Base-by-base conservation (phyloP, 2,888 invertebrate genomes). In the Cantharis lateralis region DNA sequence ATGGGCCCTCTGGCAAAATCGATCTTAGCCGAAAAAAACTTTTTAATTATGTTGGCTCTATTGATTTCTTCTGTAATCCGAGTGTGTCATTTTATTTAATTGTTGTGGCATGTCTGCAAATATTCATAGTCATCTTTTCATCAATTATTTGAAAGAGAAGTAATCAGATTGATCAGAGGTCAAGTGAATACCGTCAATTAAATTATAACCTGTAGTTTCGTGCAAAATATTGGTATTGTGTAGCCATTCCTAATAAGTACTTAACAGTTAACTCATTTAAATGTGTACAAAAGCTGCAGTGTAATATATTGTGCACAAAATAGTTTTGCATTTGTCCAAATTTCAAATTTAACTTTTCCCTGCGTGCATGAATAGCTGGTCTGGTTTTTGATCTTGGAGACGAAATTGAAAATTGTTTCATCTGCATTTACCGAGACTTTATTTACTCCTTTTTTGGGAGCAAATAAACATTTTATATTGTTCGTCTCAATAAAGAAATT, bases 161-260 rank as follows among this genome's bases (percentile, higher is more conserved):
- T 78, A 80, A 81, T 81, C 80, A 69, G 75, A 74, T 64, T 76
- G 80, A 78, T 80, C 79, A 78, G 71, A 80, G 81, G 80, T 81
- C 80, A 80, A 77, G 64, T 66, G 24, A 77, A 74, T 77, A 74
- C 75, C 69, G 76, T 79, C 80, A 81, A 81, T 81, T 81, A 81
- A 77, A 75, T 77, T 75, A 75, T 78, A 76, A 77, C 75, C 78
- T 73, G 79, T 62, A 79, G 79, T 80, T 79, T 77, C 78, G 77
- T 66, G 64, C 64, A 66, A 66, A 66, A 66, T 66, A 66, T 66
- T 13, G n/a, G 24, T 48, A 48, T 48, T 48, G 48, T 48, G 48
- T 11, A 48, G 48, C 48, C 1, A 48, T 48, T 48, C 48, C 48
- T 48, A 48, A 48, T 48, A 48, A 48, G 48, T 48, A 48, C n/a